Percentiles rank a stretch among this genome's conserved stretches.
These are phyloP conservation scores for Lepidurus arcticus DNA, from an alignment of 1,140 invertebrate species.

Conservation along the genomic window DNA sequence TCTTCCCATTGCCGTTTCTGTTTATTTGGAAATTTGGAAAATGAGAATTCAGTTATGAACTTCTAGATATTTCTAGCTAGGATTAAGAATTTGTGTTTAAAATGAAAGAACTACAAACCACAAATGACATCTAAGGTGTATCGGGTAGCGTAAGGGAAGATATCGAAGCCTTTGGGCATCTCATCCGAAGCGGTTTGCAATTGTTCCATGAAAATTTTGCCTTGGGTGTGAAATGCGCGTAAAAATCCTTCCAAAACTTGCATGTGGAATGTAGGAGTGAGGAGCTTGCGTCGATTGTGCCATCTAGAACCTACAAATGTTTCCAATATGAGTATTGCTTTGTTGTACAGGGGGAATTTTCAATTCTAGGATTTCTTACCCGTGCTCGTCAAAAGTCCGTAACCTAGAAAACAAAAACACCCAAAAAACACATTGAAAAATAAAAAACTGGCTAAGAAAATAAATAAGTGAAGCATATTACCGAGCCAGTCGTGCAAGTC, in stretches of 20 bases:
- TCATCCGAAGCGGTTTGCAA: slow-evolving; percentile 48
- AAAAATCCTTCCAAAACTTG: slow-evolving; percentile 78
- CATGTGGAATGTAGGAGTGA: slow-evolving; percentile 88
- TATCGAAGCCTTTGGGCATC: slow-evolving; percentile 44
- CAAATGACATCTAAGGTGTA: slow-evolving; percentile 57
- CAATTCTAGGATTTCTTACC: slow-evolving; percentile 50
- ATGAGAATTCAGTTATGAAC: not conserved
- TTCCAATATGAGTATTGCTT: slow-evolving; percentile 50
- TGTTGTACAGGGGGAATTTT: not conserved
- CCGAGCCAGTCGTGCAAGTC: slow-evolving; percentile 43
- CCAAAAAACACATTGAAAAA: not conserved
- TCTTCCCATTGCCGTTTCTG: not conserved
- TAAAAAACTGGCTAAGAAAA: not conserved
- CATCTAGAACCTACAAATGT: slow-evolving; percentile 60
- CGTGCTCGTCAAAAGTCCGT: slow-evolving; percentile 60
- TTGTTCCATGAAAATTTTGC: slow-evolving; percentile 57
- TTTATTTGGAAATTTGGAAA: not conserved
- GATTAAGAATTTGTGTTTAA: not conserved
- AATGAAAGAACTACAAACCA: slow-evolving; percentile 44
- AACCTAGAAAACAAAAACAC: not conserved
- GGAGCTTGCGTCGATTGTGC: slow-evolving; percentile 70
- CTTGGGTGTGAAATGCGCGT: slow-evolving; percentile 72
- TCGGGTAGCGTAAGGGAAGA: slow-evolving; percentile 50
- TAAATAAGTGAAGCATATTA: slow-evolving; percentile 40
- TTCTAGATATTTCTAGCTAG: not conserved